A percentile compares a stretch with the other conserved stretches of the same genome.
Conservation (phyloP, 1,140 invertebrate genomes). For the Scaptomyza graminum region DNA sequence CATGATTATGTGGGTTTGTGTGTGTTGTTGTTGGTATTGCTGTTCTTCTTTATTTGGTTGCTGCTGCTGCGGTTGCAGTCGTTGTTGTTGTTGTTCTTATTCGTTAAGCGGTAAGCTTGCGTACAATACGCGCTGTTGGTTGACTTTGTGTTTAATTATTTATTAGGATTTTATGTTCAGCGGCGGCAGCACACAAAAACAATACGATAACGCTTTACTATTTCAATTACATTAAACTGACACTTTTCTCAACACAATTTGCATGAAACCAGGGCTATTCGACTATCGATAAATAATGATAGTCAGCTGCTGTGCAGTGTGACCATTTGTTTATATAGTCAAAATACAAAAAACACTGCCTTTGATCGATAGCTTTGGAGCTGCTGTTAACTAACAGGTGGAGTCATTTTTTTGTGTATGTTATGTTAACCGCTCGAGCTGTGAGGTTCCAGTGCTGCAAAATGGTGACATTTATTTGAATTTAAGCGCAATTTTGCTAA, state of each 20-base stretch:
- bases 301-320: slow-evolving; percentile 42
- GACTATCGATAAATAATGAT: slow-evolving; percentile 36
- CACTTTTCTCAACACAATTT: slow-evolving; percentile 51
- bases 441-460: neutral
- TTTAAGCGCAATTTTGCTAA: neutral
- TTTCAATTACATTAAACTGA: slow-evolving; percentile 51
- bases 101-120: slow-evolving; percentile 37
- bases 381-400: neutral
- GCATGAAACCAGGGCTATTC: slow-evolving; percentile 35
- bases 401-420: neutral
- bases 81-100: slow-evolving; percentile 26
- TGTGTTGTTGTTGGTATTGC: slow-evolving; percentile 34
- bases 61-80: slow-evolving; percentile 26
- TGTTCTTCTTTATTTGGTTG: slow-evolving; percentile 24
- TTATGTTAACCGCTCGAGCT: neutral
- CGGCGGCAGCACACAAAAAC: slow-evolving; percentile 44
- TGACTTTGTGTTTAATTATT: slow-evolving; percentile 19
- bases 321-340: neutral
- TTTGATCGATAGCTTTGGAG: neutral
- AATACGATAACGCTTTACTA: slow-evolving; percentile 52
- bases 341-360: neutral
- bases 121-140: slow-evolving; percentile 30
- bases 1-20: slow-evolving; percentile 86
- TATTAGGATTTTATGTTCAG: slow-evolving; percentile 13
- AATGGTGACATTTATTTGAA: neutral